Base-by-base conservation (phyloP, 2,888 invertebrate species). In the Cosmorhoe ocellata region DNA sequence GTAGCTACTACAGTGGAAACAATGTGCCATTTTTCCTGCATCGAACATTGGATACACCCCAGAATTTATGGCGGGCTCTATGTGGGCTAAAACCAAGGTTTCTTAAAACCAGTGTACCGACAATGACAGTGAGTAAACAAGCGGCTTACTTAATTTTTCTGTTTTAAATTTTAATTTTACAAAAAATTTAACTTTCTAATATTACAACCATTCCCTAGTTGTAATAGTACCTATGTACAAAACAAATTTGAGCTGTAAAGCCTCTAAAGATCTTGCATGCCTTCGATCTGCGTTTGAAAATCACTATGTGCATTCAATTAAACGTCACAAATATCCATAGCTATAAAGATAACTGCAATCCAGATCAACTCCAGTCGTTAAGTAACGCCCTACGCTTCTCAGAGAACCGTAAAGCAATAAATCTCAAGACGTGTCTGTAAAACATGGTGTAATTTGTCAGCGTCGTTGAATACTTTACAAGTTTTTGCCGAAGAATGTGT, bases 391-490 rank as follows among this genome's bases (percentile, higher is more conserved):
- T 1, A 13, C n/a, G 27, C 26, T 34, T 42, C 33, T 2, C n/a
- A 27, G 12, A 10, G 33, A 33, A 26, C 14, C 27, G 1, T 32
- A 30, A 50, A 54, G 69, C 68, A 64, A 74, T 74, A 74, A 74
- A 74, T 74, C 69, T 64, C 58, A 58, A 54, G 65, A 61, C 65
- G 62, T 66, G 69, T 67, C 72, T 72, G 67, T 73, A 71, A 73
- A 74, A 71, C 73, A 71, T 58, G 67, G 60, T 58, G 72, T 73
- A 69, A 74, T 74, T 74, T 74, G 68, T 74, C 74, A 71, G 66
- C 66, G 68, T 73, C 71, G 61, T 62, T 61, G 71, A 71, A 71
- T 70, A 70, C 67, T 69, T 70, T 67, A 67, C 64, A 71, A 66
- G 68, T 74, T 74, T 73, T 74, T 71, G 47, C 39, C 61, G 60